Evolutionary conservation across 2,888 invertebrate species (phyloP), one percentile per base, ranked within the genome.

Genomic region (Selenia dentaria): DNA sequence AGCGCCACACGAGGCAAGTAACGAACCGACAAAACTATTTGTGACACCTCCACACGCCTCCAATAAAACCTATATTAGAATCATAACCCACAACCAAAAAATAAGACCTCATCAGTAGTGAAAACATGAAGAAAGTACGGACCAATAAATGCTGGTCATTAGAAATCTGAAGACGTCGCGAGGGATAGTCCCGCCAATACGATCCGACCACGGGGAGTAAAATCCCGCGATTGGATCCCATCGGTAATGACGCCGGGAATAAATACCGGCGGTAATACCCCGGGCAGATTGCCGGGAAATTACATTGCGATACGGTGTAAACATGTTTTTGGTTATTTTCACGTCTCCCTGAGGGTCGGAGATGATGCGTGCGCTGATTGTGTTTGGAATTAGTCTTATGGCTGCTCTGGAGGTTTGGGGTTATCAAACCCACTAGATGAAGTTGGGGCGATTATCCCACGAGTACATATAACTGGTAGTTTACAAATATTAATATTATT

Each of bases 31-130:
- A 74, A 78, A 80, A 81, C 80, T 82, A 81, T 79, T 78, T 69
- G 77, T 70, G 77, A 72, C 81, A 78, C 81, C 75, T 78, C 78
- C 69, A 53, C 48, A 48, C 58, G 58, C 58, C 70, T 65, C 70
- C 82, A 79, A 84, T 83, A 81, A 80, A 74, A 72, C 67, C 79
- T 71, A 80, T 80, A 83, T 66, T 74, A 70, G 70, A 67, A 74
- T 50, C 52, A 52, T 44, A 61, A 43, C 54, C 45, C 40, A 41
- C 35, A 48, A 43, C 62, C 51, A 28, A n/a, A 6, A 37, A 26
- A 29, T 14, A 9, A 35, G 51, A 42, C 33, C 59, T 48, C 12
- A 10, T 24, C 18, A 14, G 1, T 8, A 26, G 10, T 12, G 25
- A 27, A 31, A 6, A 9, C 26, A 4, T 5, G 13, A 32, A 39